Evolutionary conservation across 2,888 invertebrate species (phyloP), one percentile per base, ranked within the genome.

Genomic region (Geophilus truncorum): DNA sequence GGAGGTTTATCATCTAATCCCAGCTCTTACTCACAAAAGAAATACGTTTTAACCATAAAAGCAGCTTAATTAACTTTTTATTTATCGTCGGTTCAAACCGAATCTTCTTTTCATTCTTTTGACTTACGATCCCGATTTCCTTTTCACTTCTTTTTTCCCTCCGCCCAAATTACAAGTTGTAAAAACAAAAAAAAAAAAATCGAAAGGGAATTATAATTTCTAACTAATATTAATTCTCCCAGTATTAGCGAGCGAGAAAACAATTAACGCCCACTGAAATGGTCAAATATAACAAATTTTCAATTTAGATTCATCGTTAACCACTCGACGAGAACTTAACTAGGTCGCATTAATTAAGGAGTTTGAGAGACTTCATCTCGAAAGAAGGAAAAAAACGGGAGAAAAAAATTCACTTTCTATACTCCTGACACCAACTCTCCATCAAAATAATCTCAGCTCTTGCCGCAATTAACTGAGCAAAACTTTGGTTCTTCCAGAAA

Each of bases 1-100:
- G 62, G 62, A 62, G 62, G 62, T 62, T 62, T 62, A 62, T 62
- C 62, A 62, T 62, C 62, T 62, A 62, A 62, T 62, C 62, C 62
- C 15, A 45, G 62, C 62, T 62, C 62, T 62, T 62, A 62, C 62
- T 62, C 62, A 62, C 62, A 62, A 62, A 62, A 62, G 62, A 62
- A 62, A 62, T 28, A 25, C 62, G 62, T 62, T 62, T 62, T 62
- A 62, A 25, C 62, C 62, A 62, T 62, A 62, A 62, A 23, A 62
- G 62, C 62, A 62, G 62, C 62, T 62, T 62, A 62, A 62, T 62
- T 62, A 62, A 62, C 62, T 62, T 62, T 62, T 62, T 62, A 62
- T 62, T 62, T 62, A 62, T 62, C 62, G 62, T 62, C 62, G 23
- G 15, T 62, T 62, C 62, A 62, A 62, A 62, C 25, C 25, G 15